Evolutionary conservation across 2,888 invertebrate genomes (phyloP), one percentile per base, ranked within the genome.

Genomic region (Amphipoea lucens): DNA sequence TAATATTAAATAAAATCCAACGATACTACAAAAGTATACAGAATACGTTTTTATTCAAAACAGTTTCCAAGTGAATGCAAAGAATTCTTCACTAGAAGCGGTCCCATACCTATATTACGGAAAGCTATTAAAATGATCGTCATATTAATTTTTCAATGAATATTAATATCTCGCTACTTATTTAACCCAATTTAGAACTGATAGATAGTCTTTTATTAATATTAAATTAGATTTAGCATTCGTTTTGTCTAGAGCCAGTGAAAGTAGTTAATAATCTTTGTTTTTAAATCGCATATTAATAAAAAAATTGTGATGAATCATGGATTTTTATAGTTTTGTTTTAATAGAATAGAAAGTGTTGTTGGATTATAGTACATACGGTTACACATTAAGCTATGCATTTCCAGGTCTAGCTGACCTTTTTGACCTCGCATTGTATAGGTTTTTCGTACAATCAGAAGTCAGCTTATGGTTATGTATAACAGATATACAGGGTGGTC

Each of bases 131-230:
- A 75, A 86, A 85, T 60, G 71, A 65, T 74, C 57, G 67, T 83
- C 86, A 87, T 88, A 87, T 86, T 87, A 87, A 89, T 87, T 87
- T 90, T 90, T 87, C 91, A 87, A 92, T 92, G 92, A 92, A 92
- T 92, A 92, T 91, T 92, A 86, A 92, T 76, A 72, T 29, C 67
- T 62, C 7, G 88, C 87, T 91, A 90, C 89, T 87, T 86, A 88
- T 88, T 90, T 80, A 83, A 81, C 79, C 84, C 65, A 88, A 76
- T 87, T 80, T 79, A 29, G 65, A 83, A 76, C 60, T 74, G 73
- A 75, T 81, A 62, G 17, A 83, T 82, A 12, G 42, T 23, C 36
- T 76, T 78, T 78, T 78, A 88, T 82, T 71, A 48, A 83, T 81
- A 79, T 75, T 75, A 40, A 79, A 82, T 87, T 82, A 75, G 66